Evolutionary conservation across 2,113 vertebrate species (phyloP), one percentile per base, ranked within the genome.

Genomic region (Gobiocypris rarus): DNA sequence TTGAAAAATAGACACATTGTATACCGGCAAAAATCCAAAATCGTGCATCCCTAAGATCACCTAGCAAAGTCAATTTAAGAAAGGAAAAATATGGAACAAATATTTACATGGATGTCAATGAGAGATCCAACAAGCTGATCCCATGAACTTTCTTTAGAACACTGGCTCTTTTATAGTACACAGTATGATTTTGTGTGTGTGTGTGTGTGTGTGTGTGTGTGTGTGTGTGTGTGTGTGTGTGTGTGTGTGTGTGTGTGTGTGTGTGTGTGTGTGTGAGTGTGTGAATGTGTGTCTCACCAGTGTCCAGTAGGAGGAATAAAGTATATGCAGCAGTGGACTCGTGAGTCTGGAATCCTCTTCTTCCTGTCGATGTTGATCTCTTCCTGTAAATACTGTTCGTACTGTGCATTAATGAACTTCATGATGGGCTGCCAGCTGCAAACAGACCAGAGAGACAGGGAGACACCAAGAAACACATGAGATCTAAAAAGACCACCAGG

Each of bases 241-340:
- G n/a, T n/a, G n/a, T n/a, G n/a, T 73, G 14, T 75, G 69, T 84
- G 38, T 63, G 52, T 81, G 65, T 61, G 56, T 56, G 48, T 45
- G 71, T 77, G 54, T 74, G n/a, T n/a, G n/a, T n/a, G n/a, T 73
- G 14, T 75, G 69, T 84, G 38, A 56, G 52, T 81, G 65, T 61
- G 56, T 56, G 48, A 34, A 63, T 77, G 54, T 74, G 31, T 81
- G 87, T 95, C 96, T 0, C 92, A 97, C 96, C 95, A 93, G 93
- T 97, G 96, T 89, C 96, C 96, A 0, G 96, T 97, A 84, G 96
- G 95, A 0, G 96, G 95, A 88, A 97, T 96, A 90, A 96, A 97
- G 91, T 97, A 97, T 87, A 97, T 95, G 90, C 96, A 97, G 92
- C 96, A 97, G 90, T 97, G 96, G 14, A 97, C 95, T 0, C 96